These are phyloP conservation scores for Oryzias sinensis DNA, from an alignment of 2,797 vertebrate species.

Conservation along the genomic window DNA sequence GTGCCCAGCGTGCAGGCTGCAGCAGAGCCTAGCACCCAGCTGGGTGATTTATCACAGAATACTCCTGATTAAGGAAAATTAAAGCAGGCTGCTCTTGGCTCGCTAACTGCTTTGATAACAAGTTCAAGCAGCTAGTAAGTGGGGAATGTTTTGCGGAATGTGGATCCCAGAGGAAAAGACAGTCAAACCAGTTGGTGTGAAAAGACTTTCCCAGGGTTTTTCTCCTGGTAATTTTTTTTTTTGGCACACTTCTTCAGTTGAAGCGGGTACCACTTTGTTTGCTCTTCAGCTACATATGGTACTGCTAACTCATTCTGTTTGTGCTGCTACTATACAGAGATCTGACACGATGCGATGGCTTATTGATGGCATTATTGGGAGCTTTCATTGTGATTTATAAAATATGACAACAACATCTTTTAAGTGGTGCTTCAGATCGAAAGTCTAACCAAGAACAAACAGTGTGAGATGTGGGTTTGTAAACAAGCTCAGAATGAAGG, in stretches of 20 bases:
- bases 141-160: conserved; percentile 59
- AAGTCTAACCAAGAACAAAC: conserved; percentile 48
- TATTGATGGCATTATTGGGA: conserved; percentile 7
- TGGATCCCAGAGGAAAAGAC: conserved; percentile 41
- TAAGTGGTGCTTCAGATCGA: conserved; percentile 44
- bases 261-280: conserved; percentile 2
- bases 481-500: conserved; percentile 68
- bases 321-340: conserved; percentile 28
- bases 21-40: conserved; percentile 61
- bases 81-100: conserved; percentile 71
- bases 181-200: conserved; percentile 36
- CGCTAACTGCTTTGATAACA: conserved; percentile 78
- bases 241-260: background rate
- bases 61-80: conserved; percentile 77
- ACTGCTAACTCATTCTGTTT: conserved; percentile 3
- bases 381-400: conserved; percentile 42
- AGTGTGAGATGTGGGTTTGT: conserved; percentile 63
- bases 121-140: conserved; percentile 74
- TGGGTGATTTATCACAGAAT: conserved; percentile 77
- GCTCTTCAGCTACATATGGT: conserved; percentile 7
- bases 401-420: conserved; percentile 37
- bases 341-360: conserved; percentile 10
- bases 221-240: conserved; percentile 20
- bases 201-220: conserved; percentile 37
- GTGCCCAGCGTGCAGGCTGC: conserved; percentile 53